Percentiles rank a stretch among this genome's conserved stretches.
Conservation (phyloP, 2,888 invertebrate genomes). For the Hemicrepidius hirtus region DNA sequence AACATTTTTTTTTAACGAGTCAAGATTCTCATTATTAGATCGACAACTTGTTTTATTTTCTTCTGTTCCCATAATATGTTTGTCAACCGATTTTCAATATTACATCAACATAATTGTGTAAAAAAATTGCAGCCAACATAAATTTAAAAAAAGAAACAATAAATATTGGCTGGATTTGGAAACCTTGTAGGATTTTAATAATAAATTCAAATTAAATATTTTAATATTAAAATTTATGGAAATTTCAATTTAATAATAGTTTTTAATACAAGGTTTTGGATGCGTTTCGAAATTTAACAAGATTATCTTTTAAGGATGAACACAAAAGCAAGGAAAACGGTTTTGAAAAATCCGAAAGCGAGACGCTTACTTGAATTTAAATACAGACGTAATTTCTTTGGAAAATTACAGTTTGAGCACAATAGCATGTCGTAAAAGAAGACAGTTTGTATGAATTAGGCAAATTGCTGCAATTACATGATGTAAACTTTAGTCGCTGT, state of each 20-base stretch:
- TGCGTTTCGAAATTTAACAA: background rate
- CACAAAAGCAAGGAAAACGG: slow-evolving; percentile 3
- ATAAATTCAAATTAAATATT: slow-evolving; percentile 16
- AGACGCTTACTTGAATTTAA: background rate
- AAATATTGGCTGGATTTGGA: slow-evolving; percentile 9
- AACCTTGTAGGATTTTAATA: slow-evolving; percentile 10
- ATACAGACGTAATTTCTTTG: background rate
- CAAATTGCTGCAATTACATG: slow-evolving; percentile 19
- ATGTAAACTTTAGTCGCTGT: slow-evolving; percentile 3
- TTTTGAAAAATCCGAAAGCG: slow-evolving; percentile 17
- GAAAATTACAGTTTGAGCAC: slow-evolving; percentile 21
- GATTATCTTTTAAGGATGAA: slow-evolving; percentile 7
- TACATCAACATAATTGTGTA: too few species aligned
- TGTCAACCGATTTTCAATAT: background rate
- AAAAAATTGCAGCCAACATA: slow-evolving; percentile 10
- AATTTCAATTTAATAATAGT: slow-evolving; percentile 7
- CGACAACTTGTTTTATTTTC: slow-evolving; percentile 14
- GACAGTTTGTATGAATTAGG: slow-evolving; percentile 21
- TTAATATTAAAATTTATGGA: slow-evolving; percentile 11
- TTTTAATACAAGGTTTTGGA: background rate
- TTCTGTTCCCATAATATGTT: background rate
- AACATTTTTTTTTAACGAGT: slow-evolving; percentile 15
- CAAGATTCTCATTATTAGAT: slow-evolving; percentile 28
- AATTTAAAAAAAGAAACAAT: slow-evolving; percentile 7
- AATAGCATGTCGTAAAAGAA: slow-evolving; percentile 23